Conservation (phyloP, 2,113 vertebrate genomes). For the Festucalex cinctus region DNA sequence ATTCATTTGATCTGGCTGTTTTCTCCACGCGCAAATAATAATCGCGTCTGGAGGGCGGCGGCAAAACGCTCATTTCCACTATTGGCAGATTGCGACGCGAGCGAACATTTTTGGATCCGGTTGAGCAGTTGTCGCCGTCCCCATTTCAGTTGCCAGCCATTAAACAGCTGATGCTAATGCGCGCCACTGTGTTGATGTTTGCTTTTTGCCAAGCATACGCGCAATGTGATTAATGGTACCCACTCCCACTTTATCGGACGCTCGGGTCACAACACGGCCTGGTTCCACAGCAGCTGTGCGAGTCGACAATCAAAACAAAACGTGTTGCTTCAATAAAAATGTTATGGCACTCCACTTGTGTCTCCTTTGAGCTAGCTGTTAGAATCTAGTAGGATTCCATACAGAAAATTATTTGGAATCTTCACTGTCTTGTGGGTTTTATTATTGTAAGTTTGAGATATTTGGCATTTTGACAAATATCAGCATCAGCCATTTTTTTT, state of each 20-base stretch:
- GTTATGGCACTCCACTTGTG: not conserved
- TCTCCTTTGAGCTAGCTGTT: not conserved
- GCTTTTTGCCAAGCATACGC: conserved; percentile 29
- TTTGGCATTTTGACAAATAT: too few relatives aligned
- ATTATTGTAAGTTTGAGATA: not conserved
- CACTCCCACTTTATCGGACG: conserved; percentile 76
- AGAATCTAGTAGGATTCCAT: not conserved
- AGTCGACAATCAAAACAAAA: conserved; percentile 44
- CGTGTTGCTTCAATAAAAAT: conserved; percentile 67
- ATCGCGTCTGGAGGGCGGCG: conserved; percentile 63
- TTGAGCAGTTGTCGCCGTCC: conserved; percentile 36
- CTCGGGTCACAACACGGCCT: conserved; percentile 74
- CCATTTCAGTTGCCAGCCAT: conserved; percentile 45
- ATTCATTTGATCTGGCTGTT: conserved; percentile 84
- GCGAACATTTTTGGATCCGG: conserved; percentile 38
- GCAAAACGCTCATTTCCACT: conserved; percentile 54
- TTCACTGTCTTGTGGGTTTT: not conserved
- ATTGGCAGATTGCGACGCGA: conserved; percentile 45
- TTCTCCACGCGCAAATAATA: conserved; percentile 75
- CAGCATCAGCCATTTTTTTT: too few relatives aligned
- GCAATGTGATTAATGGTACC: conserved; percentile 74
- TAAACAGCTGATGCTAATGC: conserved; percentile 61
- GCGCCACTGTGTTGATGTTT: conserved; percentile 37
- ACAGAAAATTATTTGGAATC: too few relatives aligned
- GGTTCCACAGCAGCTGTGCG: conserved; percentile 31